Base-by-base conservation (phyloP, 2,113 vertebrate species). In the Mesitornis unicolor region DNA sequence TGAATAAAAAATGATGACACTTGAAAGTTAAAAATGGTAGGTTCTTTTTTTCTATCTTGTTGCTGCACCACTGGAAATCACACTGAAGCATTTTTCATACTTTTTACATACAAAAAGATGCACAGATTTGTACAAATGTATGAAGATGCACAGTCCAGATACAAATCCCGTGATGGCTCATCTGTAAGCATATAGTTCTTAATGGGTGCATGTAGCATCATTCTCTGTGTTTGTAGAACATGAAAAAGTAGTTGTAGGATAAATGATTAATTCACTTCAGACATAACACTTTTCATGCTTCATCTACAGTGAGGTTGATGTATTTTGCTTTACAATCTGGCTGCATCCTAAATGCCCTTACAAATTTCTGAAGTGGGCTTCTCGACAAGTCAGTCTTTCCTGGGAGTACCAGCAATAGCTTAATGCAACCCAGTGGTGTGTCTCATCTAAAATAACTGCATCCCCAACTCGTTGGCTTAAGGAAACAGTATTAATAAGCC, bases 231-330 rank as follows among this genome's bases (percentile, higher is more conserved):
- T 95, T 96, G 96, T 93, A 92, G 60, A 96, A 92, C 88, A 91
- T 57, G 86, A 85, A 87, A 84, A 81, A 94, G 88, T 90, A 75
- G 91, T 94, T 90, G 89, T 94, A 96, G 75, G 78, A 93, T 96
- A 95, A 95, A 96, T 93, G 93, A 96, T 96, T 96, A 94, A 96
- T 96, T 96, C 81, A 93, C 95, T 94, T 94, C 86, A 94, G 92
- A 89, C 90, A 71, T 74, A 92, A 87, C 76, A 64, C 80, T 88
- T 84, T 93, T 96, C 89, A 89, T 93, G 89, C 88, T 95, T 94
- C 95, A 94, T 90, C 83, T 92, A 53, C 61, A 1, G 69, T 69
- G 86, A 92, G 93, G 83, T 84, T 95, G 90, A 89, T 87, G 83
- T 84, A 75, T 93, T 94, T 96, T 92, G 61, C 83, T 96, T 89